Evolutionary conservation across 2,888 invertebrate genomes (phyloP).

Genomic region (Alentia gelatinosa): DNA sequence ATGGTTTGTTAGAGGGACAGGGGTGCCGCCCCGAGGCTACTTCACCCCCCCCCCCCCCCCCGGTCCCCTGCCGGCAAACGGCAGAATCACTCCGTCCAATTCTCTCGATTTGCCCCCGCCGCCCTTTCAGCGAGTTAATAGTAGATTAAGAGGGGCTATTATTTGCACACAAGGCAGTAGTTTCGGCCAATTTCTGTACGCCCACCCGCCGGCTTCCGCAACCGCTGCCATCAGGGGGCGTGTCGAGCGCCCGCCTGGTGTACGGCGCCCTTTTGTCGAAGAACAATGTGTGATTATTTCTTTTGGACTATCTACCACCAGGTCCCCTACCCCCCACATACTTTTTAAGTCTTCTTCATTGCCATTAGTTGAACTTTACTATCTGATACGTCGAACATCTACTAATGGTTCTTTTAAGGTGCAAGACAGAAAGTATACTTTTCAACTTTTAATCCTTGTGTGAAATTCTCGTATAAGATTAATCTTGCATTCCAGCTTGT

Average conservation of each 20-base stretch:
- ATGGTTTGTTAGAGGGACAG: background rate
- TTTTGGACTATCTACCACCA: background rate
- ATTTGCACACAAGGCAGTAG: background rate
- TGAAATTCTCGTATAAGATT: too few relatives aligned
- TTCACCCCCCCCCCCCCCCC: background rate
- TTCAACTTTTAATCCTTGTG: too few relatives aligned
- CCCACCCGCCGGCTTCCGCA: background rate
- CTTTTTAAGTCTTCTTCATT: too few relatives aligned
- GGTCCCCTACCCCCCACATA: background rate
- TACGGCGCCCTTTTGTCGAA: too few relatives aligned
- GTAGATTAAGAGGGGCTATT: slow-evolving; percentile 1
- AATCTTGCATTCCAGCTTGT: too few relatives aligned
- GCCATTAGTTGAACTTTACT: too few relatives aligned
- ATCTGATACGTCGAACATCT: too few relatives aligned
- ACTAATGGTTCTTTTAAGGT: too few relatives aligned
- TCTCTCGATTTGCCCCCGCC: background rate
- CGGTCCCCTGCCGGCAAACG: background rate
- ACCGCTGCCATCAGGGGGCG: background rate
- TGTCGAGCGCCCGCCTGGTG: too few relatives aligned
- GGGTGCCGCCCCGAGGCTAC: background rate
- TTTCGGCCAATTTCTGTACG: background rate
- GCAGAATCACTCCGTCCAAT: background rate
- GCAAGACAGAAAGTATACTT: too few relatives aligned
- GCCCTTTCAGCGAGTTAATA: background rate
- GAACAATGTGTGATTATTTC: background rate